These are phyloP conservation scores for Helarctos malayanus DNA, from an alignment of 2,797 vertebrate genomes.

Conservation along the genomic window DNA sequence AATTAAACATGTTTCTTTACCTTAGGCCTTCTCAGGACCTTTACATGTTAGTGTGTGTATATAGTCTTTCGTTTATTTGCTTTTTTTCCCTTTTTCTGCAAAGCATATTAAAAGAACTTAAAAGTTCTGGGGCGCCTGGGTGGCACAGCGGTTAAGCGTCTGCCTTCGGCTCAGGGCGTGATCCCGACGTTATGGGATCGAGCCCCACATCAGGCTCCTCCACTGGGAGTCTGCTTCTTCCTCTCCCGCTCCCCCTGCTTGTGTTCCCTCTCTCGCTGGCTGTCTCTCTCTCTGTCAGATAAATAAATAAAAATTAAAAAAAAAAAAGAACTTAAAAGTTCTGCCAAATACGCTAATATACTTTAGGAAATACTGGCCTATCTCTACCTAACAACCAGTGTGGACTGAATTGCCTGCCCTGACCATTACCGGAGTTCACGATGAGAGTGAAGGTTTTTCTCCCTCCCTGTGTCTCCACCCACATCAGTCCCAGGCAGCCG, in stretches of 20 bases:
- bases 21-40: background rate
- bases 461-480: background rate
- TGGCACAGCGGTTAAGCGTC: too few species aligned
- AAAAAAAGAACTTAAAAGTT: background rate
- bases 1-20: conserved; percentile 20
- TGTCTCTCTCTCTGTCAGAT: too few species aligned
- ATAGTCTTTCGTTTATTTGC: background rate
- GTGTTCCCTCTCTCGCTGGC: too few species aligned
- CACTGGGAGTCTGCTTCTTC: too few species aligned
- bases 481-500: background rate
- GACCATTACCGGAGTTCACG: background rate
- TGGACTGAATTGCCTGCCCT: background rate
- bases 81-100: background rate
- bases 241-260: too few species aligned
- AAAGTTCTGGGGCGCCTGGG: background rate
- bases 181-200: too few species aligned
- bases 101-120: background rate
- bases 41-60: background rate
- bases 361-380: background rate
- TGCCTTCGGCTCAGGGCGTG: too few species aligned
- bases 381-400: background rate
- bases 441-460: background rate
- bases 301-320: too few species aligned
- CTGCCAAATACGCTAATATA: background rate
- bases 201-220: too few species aligned